Percentiles rank a stretch among this genome's conserved stretches.
Conservation (phyloP, 1,140 invertebrate genomes). For the Latrodectus geometricus region DNA sequence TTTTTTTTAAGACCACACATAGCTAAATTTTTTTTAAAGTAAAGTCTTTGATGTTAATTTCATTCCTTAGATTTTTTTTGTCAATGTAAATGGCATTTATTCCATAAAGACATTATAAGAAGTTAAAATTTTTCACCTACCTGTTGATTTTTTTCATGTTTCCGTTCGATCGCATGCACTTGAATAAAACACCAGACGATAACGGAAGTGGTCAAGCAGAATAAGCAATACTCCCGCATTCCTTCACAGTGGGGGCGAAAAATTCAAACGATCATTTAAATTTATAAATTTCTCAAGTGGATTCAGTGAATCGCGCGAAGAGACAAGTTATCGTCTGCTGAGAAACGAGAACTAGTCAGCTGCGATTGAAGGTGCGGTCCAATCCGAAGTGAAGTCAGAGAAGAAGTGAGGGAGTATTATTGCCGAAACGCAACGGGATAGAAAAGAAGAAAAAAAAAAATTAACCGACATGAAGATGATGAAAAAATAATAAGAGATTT, state of each 20-base stretch:
- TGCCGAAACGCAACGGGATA: constrained; percentile 19
- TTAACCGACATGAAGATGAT: background rate
- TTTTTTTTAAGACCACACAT: too few species aligned
- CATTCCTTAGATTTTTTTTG: too few species aligned
- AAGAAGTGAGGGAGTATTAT: constrained; percentile 31
- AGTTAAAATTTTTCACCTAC: constrained; percentile 5
- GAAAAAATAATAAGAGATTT: constrained; percentile 3
- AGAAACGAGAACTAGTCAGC: constrained; percentile 12
- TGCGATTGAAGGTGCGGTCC: constrained; percentile 9
- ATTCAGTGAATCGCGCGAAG: background rate
- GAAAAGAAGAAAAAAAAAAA: constrained; percentile 1
- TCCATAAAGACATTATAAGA: too few species aligned
- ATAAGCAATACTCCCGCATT: background rate
- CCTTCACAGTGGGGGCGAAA: background rate
- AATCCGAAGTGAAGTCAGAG: constrained; percentile 18
- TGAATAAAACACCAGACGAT: background rate
- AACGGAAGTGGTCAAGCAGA: background rate
- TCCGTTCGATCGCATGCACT: background rate
- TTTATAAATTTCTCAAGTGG: background rate
- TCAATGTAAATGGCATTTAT: too few species aligned
- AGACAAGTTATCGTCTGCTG: constrained; percentile 10
- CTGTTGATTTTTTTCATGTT: constrained; percentile 36
- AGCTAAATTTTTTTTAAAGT: too few species aligned
- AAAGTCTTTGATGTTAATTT: too few species aligned
- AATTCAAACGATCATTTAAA: constrained; percentile 4